phyloP scores from a whole-genome alignment of 2,797 vertebrate species.

The Tadarida brasiliensis region DNA sequence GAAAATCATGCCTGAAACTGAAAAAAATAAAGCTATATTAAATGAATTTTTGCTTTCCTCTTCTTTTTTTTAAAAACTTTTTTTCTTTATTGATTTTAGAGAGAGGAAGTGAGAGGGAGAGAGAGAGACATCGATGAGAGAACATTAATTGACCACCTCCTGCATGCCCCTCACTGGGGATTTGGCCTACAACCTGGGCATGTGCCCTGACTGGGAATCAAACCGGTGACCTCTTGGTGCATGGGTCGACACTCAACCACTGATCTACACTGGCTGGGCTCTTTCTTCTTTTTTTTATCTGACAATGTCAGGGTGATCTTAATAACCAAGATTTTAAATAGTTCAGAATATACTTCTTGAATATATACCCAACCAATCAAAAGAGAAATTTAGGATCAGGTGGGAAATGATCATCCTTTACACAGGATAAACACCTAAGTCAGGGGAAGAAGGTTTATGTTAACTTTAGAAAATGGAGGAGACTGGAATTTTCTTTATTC shows the following conservation, averaged over 20 bases:
- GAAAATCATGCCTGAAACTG: not conserved
- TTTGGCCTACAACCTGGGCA: too few species aligned
- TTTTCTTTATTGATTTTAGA: not conserved
- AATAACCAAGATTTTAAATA: conserved; percentile 55
- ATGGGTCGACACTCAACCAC: too few species aligned
- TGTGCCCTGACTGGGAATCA: too few species aligned
- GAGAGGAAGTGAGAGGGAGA: too few species aligned
- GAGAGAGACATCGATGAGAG: too few species aligned
- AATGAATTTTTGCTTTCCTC: not conserved
- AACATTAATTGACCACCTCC: too few species aligned
- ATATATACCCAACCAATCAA: not conserved
- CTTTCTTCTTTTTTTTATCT: not conserved
- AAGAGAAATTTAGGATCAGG: not conserved
- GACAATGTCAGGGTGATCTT: conserved; percentile 51
- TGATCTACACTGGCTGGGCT: too few species aligned
- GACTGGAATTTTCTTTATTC: not conserved
- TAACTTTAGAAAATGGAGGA: not conserved
- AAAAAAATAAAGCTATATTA: not conserved
- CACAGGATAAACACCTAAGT: not conserved
- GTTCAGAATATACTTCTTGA: conserved; percentile 7
- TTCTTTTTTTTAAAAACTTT: not conserved
- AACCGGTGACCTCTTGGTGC: too few species aligned
- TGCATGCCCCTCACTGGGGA: too few species aligned
- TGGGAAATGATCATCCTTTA: not conserved
- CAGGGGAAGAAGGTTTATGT: not conserved